A percentile compares a stretch with the other conserved stretches of the same genome.
These are phyloP conservation scores for Aurelia sp. DNA, from an alignment of 30 jellyfish, hydroid and myxozoan genomes.

Conservation along the genomic window DNA sequence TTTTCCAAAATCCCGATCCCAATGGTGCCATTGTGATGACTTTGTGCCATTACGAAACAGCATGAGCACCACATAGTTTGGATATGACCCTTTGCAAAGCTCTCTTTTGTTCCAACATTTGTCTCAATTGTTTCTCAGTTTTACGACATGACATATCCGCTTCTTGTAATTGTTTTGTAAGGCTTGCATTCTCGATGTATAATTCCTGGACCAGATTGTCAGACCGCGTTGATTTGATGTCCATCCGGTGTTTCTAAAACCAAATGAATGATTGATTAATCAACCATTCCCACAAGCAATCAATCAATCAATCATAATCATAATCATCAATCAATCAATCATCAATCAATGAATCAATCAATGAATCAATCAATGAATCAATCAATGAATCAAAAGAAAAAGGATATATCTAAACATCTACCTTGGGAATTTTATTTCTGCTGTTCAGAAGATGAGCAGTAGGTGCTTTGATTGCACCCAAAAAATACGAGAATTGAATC, in stretches of 20 bases:
- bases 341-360: too few relatives aligned
- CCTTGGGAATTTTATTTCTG: too few relatives aligned
- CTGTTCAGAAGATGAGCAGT: too few relatives aligned
- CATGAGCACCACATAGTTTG: slow-evolving; percentile 91
- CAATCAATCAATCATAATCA: too few relatives aligned
- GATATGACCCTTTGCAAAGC: slow-evolving; percentile 98
- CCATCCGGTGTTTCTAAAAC: slow-evolving; percentile 70
- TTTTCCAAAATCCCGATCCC: too few relatives aligned
- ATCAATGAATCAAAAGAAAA: too few relatives aligned
- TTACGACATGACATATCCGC: slow-evolving; percentile 82
- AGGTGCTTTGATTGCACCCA: too few relatives aligned
- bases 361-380: too few relatives aligned
- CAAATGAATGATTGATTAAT: neutral
- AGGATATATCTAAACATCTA: too few relatives aligned
- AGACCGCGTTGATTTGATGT: slow-evolving; percentile 86
- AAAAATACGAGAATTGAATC: too few relatives aligned
- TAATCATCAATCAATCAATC: too few relatives aligned
- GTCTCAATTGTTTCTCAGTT: slow-evolving; percentile 87
- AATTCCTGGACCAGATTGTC: slow-evolving; percentile 90
- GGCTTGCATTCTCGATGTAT: slow-evolving; percentile 89
- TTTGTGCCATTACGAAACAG: slow-evolving; percentile 46
- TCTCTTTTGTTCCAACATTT: slow-evolving; percentile 86
- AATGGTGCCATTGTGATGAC: neutral
- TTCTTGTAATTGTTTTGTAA: slow-evolving; percentile 81
- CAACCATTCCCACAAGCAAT: too few relatives aligned